These are phyloP conservation scores for Orthosia incerta DNA, from an alignment of 2,888 invertebrate genomes.

Conservation along the genomic window DNA sequence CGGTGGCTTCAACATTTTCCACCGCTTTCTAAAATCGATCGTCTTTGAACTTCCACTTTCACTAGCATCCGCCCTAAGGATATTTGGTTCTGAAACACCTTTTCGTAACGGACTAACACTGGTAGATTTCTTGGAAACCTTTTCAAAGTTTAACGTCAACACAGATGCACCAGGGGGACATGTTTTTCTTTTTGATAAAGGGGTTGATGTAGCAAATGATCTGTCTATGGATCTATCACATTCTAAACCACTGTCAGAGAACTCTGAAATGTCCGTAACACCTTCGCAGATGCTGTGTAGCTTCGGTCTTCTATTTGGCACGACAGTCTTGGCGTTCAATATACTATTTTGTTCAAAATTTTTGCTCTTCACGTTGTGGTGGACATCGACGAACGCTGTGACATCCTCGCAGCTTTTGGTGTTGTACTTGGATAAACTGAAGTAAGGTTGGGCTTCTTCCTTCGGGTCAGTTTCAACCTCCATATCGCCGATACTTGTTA, in stretches of 20 bases:
- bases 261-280: slow-evolving; percentile 72
- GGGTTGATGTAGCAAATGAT: slow-evolving; percentile 84
- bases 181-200: slow-evolving; percentile 82
- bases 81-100: slow-evolving; percentile 85
- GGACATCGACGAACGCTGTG: slow-evolving; percentile 83
- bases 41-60: slow-evolving; percentile 77
- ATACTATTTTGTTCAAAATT: slow-evolving; percentile 87
- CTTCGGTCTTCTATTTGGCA: slow-evolving; percentile 71
- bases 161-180: slow-evolving; percentile 80
- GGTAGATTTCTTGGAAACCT: slow-evolving; percentile 77
- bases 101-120: slow-evolving; percentile 82
- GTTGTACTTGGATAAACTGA: slow-evolving; percentile 81
- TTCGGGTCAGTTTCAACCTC: slow-evolving; percentile 78
- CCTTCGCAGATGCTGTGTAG: slow-evolving; percentile 84
- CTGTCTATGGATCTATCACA: slow-evolving; percentile 69
- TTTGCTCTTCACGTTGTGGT: slow-evolving; percentile 81
- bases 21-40: slow-evolving; percentile 81
- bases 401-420: slow-evolving; percentile 87
- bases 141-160: slow-evolving; percentile 82
- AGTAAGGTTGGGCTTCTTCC: slow-evolving; percentile 70
- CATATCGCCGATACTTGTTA: slow-evolving; percentile 81
- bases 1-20: slow-evolving; percentile 83
- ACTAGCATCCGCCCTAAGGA: slow-evolving; percentile 75
- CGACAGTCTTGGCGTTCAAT: slow-evolving; percentile 79
- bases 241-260: slow-evolving; percentile 82